Evolutionary conservation across 2,797 vertebrate genomes (phyloP).

Genomic region (Acrocephalus scirpaceus): DNA sequence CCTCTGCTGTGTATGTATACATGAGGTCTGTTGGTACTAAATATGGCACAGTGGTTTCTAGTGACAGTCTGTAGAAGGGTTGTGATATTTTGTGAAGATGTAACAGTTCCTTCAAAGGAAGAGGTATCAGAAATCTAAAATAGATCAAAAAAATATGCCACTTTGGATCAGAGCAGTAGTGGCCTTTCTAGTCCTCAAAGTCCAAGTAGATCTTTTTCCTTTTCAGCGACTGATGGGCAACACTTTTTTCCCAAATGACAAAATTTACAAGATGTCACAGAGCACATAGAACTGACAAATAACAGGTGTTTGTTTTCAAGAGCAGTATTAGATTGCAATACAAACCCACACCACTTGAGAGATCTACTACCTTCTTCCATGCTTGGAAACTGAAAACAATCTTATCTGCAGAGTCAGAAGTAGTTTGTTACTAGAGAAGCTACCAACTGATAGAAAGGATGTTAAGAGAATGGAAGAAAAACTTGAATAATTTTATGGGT

Average conservation of each 20-base stretch:
- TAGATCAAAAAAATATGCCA: background rate
- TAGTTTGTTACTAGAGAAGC: background rate
- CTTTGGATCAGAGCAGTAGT: background rate
- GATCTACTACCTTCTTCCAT: background rate
- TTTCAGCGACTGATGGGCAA: background rate
- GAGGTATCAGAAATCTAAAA: background rate
- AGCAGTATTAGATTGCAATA: background rate
- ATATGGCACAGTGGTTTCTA: background rate
- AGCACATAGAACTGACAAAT: background rate
- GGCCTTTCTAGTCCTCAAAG: background rate
- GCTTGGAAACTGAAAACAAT: background rate
- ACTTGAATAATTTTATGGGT: fast-evolving
- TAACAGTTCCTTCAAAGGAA: background rate
- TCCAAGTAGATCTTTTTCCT: background rate
- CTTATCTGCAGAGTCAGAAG: background rate
- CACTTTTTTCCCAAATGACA: background rate
- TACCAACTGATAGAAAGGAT: background rate
- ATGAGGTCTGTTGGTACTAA: background rate
- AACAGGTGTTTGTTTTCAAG: background rate
- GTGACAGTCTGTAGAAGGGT: background rate
- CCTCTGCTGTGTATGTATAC: background rate
- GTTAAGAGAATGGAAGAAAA: background rate
- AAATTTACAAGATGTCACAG: background rate
- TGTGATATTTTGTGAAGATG: background rate
- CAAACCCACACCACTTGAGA: background rate